Percentiles rank a stretch among this genome's conserved stretches.
phyloP scores from a whole-genome alignment of 1,140 invertebrate species.

The Brachionus rubens region DNA sequence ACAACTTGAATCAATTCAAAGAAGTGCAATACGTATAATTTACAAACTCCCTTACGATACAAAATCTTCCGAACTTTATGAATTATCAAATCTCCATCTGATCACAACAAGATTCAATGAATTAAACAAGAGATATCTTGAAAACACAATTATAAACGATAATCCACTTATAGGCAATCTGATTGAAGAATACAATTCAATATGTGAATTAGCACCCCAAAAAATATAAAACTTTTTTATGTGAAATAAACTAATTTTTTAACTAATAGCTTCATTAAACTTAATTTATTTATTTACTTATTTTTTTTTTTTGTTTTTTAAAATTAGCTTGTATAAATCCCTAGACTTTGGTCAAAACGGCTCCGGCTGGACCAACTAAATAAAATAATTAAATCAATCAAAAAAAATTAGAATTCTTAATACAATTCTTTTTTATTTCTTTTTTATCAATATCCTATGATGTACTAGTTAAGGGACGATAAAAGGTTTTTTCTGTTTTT shows the following conservation, averaged over 20 bases:
- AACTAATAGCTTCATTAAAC: no score
- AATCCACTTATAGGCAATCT: neutral
- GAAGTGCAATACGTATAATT: neutral
- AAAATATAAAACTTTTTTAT: no score
- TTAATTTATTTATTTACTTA: no score
- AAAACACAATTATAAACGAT: neutral
- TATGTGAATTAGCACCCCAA: no score
- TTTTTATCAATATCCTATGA: no score
- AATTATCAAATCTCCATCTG: neutral
- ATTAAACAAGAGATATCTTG: neutral
- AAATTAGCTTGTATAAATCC: no score
- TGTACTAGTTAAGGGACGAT: no score
- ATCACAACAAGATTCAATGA: neutral
- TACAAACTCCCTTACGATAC: neutral
- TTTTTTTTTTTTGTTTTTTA: no score
- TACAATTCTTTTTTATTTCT: no score
- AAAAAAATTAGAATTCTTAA: no score
- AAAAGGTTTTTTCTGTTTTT: no score
- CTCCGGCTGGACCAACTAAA: neutral
- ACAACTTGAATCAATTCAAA: neutral
- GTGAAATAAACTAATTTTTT: no score
- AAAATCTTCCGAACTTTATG: neutral
- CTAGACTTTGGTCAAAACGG: neutral
- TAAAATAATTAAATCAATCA: neutral
- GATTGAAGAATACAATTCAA: neutral